phyloP scores from a whole-genome alignment of 2,888 invertebrate species.

The Boloria selene region DNA sequence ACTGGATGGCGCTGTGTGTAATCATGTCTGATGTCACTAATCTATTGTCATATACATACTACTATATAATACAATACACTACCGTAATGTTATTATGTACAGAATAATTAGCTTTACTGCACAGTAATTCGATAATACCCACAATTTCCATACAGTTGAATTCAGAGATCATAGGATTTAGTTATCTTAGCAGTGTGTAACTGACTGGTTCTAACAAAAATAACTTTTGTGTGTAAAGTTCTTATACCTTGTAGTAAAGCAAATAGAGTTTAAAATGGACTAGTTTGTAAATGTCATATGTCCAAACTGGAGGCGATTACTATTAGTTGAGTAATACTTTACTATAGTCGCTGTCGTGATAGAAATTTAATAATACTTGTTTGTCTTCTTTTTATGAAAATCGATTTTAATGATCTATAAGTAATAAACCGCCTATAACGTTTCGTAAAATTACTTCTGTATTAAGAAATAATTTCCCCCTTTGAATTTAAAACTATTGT shows the following conservation, averaged over 20 bases:
- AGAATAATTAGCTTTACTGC: constrained; percentile 31
- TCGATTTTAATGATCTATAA: too few relatives aligned
- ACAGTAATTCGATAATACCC: constrained; percentile 36
- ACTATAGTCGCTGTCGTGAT: not conserved
- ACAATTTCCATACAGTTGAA: constrained; percentile 33
- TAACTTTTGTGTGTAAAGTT: too few relatives aligned
- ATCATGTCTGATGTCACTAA: too few relatives aligned
- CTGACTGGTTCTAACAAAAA: not conserved
- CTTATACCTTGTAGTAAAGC: not conserved
- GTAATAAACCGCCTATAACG: too few relatives aligned
- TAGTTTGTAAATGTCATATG: constrained; percentile 12
- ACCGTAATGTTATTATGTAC: constrained; percentile 23
- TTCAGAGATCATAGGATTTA: constrained; percentile 33
- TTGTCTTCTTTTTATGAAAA: too few relatives aligned
- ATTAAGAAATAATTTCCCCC: too few relatives aligned
- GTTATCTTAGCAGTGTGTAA: constrained; percentile 34
- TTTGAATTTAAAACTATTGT: too few relatives aligned
- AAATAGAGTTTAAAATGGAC: constrained; percentile 3
- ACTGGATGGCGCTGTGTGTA: too few relatives aligned
- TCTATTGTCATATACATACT: too few relatives aligned
- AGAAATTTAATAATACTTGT: not conserved
- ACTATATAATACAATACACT: constrained; percentile 15
- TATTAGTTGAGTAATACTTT: not conserved
- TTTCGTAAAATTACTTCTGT: too few relatives aligned
- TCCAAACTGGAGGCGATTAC: not conserved